phyloP scores from a whole-genome alignment of 2,113 vertebrate genomes.

The Corythoichthys haematopterus region DNA sequence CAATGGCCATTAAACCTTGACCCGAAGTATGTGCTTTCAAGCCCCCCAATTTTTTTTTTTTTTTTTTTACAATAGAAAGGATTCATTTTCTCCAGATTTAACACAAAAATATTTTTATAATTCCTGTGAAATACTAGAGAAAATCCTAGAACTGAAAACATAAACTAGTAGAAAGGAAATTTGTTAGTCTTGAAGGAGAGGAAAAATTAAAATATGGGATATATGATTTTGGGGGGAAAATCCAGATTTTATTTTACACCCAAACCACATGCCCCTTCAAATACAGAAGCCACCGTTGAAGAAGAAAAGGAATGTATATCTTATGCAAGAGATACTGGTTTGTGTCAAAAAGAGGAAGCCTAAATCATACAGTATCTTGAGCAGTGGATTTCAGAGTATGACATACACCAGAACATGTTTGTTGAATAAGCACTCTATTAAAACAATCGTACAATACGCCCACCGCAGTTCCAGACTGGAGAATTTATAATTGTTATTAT shows the following conservation, averaged over 20 bases:
- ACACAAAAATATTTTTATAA: too few species aligned
- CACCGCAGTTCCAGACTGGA: slow-evolving; percentile 5
- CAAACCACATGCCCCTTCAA: background rate
- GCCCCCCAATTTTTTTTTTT: too few species aligned
- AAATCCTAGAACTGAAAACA: too few species aligned
- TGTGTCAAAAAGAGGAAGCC: slow-evolving; percentile 19
- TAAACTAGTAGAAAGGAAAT: too few species aligned
- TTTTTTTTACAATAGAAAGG: too few species aligned
- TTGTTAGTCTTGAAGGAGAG: too few species aligned
- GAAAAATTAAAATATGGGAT: background rate
- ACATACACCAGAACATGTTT: slow-evolving; percentile 55
- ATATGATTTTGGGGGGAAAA: background rate
- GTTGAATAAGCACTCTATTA: slow-evolving; percentile 61
- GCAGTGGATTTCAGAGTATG: slow-evolving; percentile 16
- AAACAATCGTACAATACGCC: slow-evolving; percentile 47
- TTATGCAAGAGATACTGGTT: slow-evolving; percentile 24
- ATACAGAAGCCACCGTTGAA: background rate
- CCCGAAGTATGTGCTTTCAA: too few species aligned
- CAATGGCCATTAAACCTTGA: too few species aligned
- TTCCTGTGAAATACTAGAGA: too few species aligned
- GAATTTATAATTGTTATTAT: slow-evolving; percentile 46
- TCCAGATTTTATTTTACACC: too few species aligned
- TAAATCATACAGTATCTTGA: slow-evolving; percentile 13
- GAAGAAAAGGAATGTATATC: slow-evolving; percentile 4
- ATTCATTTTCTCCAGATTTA: too few species aligned